Conservation (phyloP, 2,113 vertebrate genomes). For the Tupaia tana region DNA sequence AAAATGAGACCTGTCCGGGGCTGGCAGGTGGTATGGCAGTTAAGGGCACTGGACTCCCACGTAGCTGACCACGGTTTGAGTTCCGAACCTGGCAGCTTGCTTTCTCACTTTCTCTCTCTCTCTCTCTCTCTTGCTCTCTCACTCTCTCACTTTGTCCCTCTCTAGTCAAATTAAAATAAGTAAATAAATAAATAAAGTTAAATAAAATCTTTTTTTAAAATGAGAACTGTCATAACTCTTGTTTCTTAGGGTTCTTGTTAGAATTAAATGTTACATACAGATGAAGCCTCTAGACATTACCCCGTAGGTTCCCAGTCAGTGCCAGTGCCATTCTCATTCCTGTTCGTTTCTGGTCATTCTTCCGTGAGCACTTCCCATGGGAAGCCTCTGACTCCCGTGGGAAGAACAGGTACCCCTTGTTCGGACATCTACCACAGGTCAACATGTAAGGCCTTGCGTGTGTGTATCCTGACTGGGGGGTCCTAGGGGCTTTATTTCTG, state of each 20-base stretch:
- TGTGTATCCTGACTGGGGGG: background rate
- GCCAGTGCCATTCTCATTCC: background rate
- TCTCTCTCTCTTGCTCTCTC: too few species aligned
- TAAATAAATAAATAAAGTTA: too few species aligned
- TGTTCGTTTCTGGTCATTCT: background rate
- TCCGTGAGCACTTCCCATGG: background rate
- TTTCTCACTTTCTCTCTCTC: too few species aligned
- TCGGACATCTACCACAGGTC: background rate
- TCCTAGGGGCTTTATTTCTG: background rate
- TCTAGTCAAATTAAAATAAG: too few species aligned
- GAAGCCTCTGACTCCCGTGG: background rate
- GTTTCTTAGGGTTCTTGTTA: background rate
- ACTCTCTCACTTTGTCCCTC: too few species aligned
- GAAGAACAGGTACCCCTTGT: background rate
- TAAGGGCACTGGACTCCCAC: too few species aligned
- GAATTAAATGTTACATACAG: background rate
- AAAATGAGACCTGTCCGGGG: background rate
- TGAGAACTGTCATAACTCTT: background rate
- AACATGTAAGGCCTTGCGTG: background rate
- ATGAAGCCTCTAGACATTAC: background rate
- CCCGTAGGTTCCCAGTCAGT: background rate
- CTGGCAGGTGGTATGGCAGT: too few species aligned
- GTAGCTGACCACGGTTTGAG: too few species aligned
- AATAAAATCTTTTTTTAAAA: background rate
- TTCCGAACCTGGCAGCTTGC: too few species aligned